A percentile compares a stretch with the other conserved stretches of the same genome.
Evolutionary conservation across 2,888 invertebrate genomes (phyloP).

Genomic region (Acrobasis repandana): DNA sequence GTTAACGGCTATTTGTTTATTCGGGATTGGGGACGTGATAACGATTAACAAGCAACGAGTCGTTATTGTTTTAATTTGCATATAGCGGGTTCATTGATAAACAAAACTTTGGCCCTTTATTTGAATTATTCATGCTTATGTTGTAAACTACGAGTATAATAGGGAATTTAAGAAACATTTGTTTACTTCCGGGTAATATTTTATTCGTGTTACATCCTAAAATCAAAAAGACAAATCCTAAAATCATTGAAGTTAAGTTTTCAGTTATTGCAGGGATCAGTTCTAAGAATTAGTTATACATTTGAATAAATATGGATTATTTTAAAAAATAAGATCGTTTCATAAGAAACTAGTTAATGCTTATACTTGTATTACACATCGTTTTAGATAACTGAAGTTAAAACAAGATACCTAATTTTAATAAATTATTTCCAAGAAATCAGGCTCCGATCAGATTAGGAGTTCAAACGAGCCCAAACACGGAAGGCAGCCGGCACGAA

Average conservation of each 20-base stretch:
- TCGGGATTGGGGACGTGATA: slow-evolving; percentile 60
- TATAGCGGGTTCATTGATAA: slow-evolving; percentile 15
- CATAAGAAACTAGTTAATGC: neutral
- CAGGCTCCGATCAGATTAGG: slow-evolving; percentile 43
- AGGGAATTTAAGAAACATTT: neutral
- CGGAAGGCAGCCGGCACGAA: slow-evolving; percentile 36
- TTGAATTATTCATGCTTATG: slow-evolving; percentile 4
- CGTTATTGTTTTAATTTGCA: slow-evolving; percentile 21
- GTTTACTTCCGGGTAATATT: neutral
- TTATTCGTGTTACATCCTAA: neutral
- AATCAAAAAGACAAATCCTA: no score
- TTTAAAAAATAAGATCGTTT: neutral
- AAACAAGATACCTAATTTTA: slow-evolving; percentile 35
- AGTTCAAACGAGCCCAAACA: slow-evolving; percentile 41
- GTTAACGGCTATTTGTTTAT: slow-evolving; percentile 73
- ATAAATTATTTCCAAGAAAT: slow-evolving; percentile 58
- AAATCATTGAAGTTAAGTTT: no score
- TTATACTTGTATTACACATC: slow-evolving; percentile 2
- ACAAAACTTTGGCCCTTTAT: slow-evolving; percentile 11
- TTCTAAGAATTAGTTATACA: neutral
- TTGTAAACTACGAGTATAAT: neutral
- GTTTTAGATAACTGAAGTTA: slow-evolving; percentile 15
- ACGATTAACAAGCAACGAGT: slow-evolving; percentile 66
- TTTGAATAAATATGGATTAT: neutral
- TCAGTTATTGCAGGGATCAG: neutral